phyloP scores from a whole-genome alignment of 2,888 invertebrate species.

The Ganaspis brasiliensis region DNA sequence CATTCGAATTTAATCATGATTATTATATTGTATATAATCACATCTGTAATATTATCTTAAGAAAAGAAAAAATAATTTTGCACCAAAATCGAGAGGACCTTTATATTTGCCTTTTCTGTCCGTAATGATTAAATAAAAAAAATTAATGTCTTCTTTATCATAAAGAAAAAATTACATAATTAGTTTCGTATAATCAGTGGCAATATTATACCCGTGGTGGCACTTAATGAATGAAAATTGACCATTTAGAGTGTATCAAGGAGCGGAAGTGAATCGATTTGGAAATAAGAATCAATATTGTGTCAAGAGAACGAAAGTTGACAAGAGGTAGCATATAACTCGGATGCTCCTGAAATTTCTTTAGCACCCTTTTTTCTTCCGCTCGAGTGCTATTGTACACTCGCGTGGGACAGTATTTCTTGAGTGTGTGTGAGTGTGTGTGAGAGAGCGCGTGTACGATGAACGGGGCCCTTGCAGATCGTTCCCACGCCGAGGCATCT shows the following conservation, averaged over 20 bases:
- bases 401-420: slow-evolving; percentile 48
- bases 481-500: slow-evolving; percentile 77
- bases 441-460: slow-evolving; percentile 57
- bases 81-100: too few species aligned
- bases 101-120: too few species aligned
- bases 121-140: too few species aligned
- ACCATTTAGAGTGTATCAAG: slow-evolving; percentile 7
- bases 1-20: too few species aligned
- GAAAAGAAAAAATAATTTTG: too few species aligned
- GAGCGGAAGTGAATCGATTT: slow-evolving; percentile 11
- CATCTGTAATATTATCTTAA: too few species aligned
- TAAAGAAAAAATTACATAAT: too few species aligned
- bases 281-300: slow-evolving; percentile 34
- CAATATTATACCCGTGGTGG: too few species aligned
- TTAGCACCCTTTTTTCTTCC: slow-evolving; percentile 47
- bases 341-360: slow-evolving; percentile 57
- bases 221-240: not conserved
- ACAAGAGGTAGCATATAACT: slow-evolving; percentile 38
- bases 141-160: too few species aligned
- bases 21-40: too few species aligned
- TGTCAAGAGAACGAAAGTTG: slow-evolving; percentile 25
- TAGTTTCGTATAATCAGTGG: too few species aligned
- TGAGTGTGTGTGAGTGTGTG: slow-evolving; percentile 45
- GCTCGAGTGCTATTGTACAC: slow-evolving; percentile 35
- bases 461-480: slow-evolving; percentile 66